Conservation (phyloP, 2,113 vertebrate genomes). For the Narcine bancroftii region DNA sequence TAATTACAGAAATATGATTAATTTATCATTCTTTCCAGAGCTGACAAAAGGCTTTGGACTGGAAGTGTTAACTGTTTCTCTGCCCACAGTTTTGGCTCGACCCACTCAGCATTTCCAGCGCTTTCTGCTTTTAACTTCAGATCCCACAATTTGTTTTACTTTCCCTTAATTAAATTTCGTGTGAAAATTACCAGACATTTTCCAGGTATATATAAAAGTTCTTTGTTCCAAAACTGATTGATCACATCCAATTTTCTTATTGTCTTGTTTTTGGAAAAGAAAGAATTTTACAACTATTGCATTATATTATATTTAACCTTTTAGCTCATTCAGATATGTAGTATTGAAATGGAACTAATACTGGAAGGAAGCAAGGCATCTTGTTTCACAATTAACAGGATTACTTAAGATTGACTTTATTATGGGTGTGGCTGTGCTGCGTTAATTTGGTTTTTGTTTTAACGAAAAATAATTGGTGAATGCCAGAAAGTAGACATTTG, state of each 20-base stretch:
- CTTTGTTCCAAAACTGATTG: background rate
- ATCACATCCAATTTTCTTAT: background rate
- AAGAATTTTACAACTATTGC: background rate
- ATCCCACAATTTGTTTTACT: too few species aligned
- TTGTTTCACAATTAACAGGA: slow-evolving; percentile 2
- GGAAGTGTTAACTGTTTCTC: too few species aligned
- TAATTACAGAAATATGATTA: too few species aligned
- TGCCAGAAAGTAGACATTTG: background rate
- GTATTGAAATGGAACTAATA: background rate
- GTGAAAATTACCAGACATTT: background rate
- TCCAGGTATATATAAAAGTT: background rate
- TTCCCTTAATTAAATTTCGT: too few species aligned
- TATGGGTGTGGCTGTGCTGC: background rate
- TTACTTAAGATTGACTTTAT: background rate
- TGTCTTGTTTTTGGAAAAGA: background rate
- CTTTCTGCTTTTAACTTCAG: too few species aligned
- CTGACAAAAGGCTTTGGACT: too few species aligned
- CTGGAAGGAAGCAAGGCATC: background rate
- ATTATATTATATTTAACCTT: background rate
- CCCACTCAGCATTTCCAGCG: too few species aligned
- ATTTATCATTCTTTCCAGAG: too few species aligned
- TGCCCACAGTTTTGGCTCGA: too few species aligned
- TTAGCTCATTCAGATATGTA: background rate
- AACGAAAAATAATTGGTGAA: background rate
- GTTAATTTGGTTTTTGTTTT: background rate